Evolutionary conservation across 2,888 invertebrate genomes (phyloP).

Genomic region (Apamea crenata): DNA sequence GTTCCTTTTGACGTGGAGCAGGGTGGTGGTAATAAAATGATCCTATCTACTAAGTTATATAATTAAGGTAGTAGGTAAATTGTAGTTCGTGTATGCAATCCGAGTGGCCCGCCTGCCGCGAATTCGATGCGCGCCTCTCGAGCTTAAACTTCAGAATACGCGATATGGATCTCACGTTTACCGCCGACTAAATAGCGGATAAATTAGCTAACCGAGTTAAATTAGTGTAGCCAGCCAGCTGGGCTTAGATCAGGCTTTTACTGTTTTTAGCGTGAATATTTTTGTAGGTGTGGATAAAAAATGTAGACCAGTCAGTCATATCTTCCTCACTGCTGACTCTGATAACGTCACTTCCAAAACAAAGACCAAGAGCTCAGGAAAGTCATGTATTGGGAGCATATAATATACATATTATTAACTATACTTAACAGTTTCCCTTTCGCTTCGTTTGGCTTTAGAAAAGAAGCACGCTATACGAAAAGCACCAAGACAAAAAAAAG

Average conservation of each 20-base stretch:
- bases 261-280: conserved; percentile 26
- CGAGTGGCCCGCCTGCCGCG: conserved; percentile 81
- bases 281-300: not conserved
- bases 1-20: conserved; percentile 12
- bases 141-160: conserved; percentile 81
- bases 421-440: not conserved
- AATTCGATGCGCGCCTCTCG: conserved; percentile 80
- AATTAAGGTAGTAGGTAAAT: conserved; percentile 67
- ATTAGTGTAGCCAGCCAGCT: conserved; percentile 79
- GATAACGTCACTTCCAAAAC: not conserved
- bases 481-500: not conserved
- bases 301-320: not conserved
- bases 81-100: conserved; percentile 71
- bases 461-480: not conserved
- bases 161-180: conserved; percentile 89
- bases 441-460: not conserved
- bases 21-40: conserved; percentile 36
- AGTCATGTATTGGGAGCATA: not conserved
- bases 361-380: not conserved
- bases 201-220: conserved; percentile 87
- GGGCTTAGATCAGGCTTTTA: conserved; percentile 65
- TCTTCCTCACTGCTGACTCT: not conserved
- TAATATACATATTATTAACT: not conserved
- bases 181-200: conserved; percentile 87
- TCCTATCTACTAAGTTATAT: conserved; percentile 58